Evolutionary conservation across 2,888 invertebrate genomes (phyloP).

Genomic region (Marronus borbonicus): DNA sequence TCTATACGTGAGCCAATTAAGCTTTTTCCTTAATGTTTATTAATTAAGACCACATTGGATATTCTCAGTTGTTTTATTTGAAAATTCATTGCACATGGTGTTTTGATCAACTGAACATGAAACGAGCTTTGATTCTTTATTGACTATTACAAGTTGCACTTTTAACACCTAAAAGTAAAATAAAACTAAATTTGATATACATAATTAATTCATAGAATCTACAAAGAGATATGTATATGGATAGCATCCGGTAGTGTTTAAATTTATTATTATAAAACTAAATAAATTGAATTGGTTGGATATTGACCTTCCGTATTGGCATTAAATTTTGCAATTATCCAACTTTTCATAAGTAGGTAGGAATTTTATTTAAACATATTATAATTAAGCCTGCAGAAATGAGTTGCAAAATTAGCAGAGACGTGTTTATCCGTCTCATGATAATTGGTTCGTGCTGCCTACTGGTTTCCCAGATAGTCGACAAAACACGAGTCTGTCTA

Average conservation of each 20-base stretch:
- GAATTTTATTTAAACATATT: no score
- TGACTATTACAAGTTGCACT: not conserved
- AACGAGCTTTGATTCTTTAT: not conserved
- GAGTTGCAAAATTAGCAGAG: no score
- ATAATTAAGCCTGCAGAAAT: no score
- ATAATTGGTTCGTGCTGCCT: no score
- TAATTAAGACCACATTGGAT: constrained; percentile 2
- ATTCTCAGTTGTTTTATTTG: not conserved
- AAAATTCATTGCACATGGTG: not conserved
- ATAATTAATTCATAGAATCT: not conserved
- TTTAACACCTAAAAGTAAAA: not conserved
- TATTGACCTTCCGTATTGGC: no score
- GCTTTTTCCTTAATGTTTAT: constrained; percentile 26
- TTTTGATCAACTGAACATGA: not conserved
- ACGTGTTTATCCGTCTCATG: no score
- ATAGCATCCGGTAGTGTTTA: not conserved
- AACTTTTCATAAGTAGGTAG: no score
- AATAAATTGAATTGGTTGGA: no score
- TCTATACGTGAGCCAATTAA: constrained; percentile 3
- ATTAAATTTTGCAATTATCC: no score
- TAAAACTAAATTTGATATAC: not conserved
- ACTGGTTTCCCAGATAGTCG: no score
- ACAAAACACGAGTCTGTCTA: no score
- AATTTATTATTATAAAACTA: not conserved
- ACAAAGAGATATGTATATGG: not conserved